phyloP scores from a whole-genome alignment of 2,888 invertebrate species.

The Leptothorax acervorum region DNA sequence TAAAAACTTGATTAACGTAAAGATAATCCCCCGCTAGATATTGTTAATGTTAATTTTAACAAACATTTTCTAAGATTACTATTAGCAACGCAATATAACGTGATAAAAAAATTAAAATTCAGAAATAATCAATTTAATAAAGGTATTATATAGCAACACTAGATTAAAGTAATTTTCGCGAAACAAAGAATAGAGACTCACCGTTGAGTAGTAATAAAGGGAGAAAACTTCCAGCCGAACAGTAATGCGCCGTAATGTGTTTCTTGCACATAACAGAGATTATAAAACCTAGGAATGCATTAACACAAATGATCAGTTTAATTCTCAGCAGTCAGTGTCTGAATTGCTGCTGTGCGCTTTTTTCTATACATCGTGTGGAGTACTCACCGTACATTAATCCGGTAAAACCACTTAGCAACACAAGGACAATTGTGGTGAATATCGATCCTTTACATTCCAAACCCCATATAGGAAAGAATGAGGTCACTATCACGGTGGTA shows the following conservation, averaged over 20 bases:
- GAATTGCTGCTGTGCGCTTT: conserved; percentile 8
- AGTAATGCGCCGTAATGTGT: conserved; percentile 93
- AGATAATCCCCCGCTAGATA: too few relatives aligned
- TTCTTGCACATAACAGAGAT: conserved; percentile 93
- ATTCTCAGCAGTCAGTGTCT: background rate
- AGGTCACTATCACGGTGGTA: conserved; percentile 88
- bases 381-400: conserved; percentile 94
- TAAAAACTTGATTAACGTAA: too few relatives aligned
- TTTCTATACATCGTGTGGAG: too few relatives aligned
- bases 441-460: conserved; percentile 89
- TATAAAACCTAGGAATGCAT: conserved; percentile 88
- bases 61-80: too few relatives aligned
- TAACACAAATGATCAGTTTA: conserved; percentile 19
- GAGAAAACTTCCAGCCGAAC: conserved; percentile 95
- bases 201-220: conserved; percentile 95
- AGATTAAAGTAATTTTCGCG: background rate
- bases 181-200: conserved; percentile 84
- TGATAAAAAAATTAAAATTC: background rate
- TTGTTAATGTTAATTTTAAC: too few relatives aligned
- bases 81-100: background rate
- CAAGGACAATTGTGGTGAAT: conserved; percentile 87
- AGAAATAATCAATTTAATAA: background rate
- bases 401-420: conserved; percentile 91
- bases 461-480: conserved; percentile 88
- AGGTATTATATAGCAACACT: background rate